A percentile compares a stretch with the other conserved stretches of the same genome.
These are phyloP conservation scores for Babylonia areolata DNA, from an alignment of 1,140 invertebrate genomes.

Conservation along the genomic window DNA sequence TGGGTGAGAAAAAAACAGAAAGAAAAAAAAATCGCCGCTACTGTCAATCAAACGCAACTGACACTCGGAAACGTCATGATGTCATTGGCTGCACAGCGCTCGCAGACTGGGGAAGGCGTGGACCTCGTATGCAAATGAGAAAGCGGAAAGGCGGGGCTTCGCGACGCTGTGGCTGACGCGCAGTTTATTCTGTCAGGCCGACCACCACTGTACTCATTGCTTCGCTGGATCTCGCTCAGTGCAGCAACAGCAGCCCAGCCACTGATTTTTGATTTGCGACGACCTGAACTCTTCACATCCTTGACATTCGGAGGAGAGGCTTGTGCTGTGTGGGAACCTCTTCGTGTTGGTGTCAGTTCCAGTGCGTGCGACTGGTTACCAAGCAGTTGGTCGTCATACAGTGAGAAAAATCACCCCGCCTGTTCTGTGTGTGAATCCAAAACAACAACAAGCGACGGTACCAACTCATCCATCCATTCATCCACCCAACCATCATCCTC, in stretches of 20 bases:
- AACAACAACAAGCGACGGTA: too few species aligned
- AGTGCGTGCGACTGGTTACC: too few species aligned
- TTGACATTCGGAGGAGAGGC: too few species aligned
- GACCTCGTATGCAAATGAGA: background rate
- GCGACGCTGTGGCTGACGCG: background rate
- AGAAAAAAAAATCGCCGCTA: background rate
- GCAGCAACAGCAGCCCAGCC: background rate
- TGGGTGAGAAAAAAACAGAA: background rate
- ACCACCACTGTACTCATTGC: background rate
- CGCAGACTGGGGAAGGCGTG: background rate
- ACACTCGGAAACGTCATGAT: slow-evolving; percentile 4
- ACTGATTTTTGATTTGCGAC: background rate
- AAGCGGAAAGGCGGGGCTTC: background rate
- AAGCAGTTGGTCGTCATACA: too few species aligned
- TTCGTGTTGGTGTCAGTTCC: too few species aligned
- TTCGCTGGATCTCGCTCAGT: background rate
- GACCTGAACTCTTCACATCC: background rate
- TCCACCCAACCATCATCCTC: background rate
- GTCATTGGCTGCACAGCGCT: background rate
- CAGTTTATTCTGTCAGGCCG: slow-evolving; percentile 14
- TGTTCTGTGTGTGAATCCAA: too few species aligned
- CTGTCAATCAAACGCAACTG: slow-evolving; percentile 4
- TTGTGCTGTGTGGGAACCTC: too few species aligned
- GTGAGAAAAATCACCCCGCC: too few species aligned
- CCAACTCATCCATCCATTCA: too few species aligned